phyloP scores from a whole-genome alignment of 2,797 vertebrate species.

The Sandelia bainsii region DNA sequence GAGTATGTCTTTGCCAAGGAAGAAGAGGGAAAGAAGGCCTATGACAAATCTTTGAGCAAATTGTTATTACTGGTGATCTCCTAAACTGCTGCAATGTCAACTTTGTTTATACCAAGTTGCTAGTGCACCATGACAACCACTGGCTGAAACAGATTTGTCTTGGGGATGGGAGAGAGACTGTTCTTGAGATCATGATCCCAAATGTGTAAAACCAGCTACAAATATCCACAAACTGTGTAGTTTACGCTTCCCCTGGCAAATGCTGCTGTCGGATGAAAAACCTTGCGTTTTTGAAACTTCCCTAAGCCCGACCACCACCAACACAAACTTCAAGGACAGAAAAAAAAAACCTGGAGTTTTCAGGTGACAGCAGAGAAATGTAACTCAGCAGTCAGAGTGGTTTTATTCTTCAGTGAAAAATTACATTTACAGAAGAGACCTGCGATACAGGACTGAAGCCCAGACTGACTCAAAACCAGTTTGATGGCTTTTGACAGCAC shows the following conservation, averaged over 20 bases:
- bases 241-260: neutral
- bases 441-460: neutral
- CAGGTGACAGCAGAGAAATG: slow-evolving; percentile 10
- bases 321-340: neutral
- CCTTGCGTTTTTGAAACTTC: neutral
- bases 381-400: neutral
- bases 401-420: neutral
- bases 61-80: neutral
- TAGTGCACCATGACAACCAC: neutral
- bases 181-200: neutral
- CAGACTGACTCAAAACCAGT: slow-evolving; percentile 28
- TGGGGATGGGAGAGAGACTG: neutral
- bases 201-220: neutral
- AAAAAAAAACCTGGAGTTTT: neutral
- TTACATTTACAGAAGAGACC: slow-evolving; percentile 1
- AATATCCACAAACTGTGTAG: neutral
- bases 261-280: slow-evolving; percentile 19
- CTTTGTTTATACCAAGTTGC: neutral
- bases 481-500: slow-evolving; percentile 3
- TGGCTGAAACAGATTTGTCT: slow-evolving; percentile 33
- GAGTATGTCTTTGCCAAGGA: slow-evolving; percentile 9
- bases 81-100: slow-evolving; percentile 12
- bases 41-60: neutral
- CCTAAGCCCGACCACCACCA: neutral
- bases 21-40: slow-evolving; percentile 7